A percentile compares a stretch with the other conserved stretches of the same genome.
Conservation (phyloP, 37 sponge, comb jelly and placozoan species). For the Haliclona indistincta region DNA sequence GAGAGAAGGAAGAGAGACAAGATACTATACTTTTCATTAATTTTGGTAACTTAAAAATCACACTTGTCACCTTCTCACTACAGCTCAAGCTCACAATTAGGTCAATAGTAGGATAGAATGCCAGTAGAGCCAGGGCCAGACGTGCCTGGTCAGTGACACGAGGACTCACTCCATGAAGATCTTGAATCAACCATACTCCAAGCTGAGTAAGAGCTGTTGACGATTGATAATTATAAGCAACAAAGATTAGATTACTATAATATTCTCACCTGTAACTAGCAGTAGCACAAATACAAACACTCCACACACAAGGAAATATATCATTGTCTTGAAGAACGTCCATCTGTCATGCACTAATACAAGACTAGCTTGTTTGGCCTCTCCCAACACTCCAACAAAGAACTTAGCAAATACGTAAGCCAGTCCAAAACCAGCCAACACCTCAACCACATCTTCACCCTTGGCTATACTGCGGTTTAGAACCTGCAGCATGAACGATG, state of each 20-base stretch:
- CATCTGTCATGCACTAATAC: slow-evolving; percentile 62
- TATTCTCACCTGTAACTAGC: slow-evolving; percentile 32
- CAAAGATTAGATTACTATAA: neutral
- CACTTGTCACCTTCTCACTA: too few relatives aligned
- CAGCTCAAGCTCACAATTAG: slow-evolving; percentile 45
- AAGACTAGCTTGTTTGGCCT: slow-evolving; percentile 57
- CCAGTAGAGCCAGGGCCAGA: slow-evolving; percentile 41
- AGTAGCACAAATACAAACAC: slow-evolving; percentile 6
- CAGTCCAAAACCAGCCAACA: slow-evolving; percentile 64
- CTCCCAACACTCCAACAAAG: slow-evolving; percentile 49
- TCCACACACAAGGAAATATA: slow-evolving; percentile 20
- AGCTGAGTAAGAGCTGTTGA: slow-evolving; percentile 50
- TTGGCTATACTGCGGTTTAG: slow-evolving; percentile 61
- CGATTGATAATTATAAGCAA: neutral
- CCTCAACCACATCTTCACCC: slow-evolving; percentile 38
- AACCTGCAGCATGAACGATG: too few relatives aligned
- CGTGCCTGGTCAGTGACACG: slow-evolving; percentile 27
- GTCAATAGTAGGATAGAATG: slow-evolving; percentile 55
- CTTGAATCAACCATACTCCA: slow-evolving; percentile 47
- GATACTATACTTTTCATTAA: neutral
- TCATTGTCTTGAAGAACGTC: slow-evolving; percentile 27
- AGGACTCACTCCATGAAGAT: slow-evolving; percentile 47
- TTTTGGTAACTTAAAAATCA: too few relatives aligned
- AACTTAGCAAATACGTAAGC: slow-evolving; percentile 60
- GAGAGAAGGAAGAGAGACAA: neutral